These are phyloP conservation scores for Leucoraja ocellata DNA, from an alignment of 2,797 vertebrate genomes.

Conservation along the genomic window DNA sequence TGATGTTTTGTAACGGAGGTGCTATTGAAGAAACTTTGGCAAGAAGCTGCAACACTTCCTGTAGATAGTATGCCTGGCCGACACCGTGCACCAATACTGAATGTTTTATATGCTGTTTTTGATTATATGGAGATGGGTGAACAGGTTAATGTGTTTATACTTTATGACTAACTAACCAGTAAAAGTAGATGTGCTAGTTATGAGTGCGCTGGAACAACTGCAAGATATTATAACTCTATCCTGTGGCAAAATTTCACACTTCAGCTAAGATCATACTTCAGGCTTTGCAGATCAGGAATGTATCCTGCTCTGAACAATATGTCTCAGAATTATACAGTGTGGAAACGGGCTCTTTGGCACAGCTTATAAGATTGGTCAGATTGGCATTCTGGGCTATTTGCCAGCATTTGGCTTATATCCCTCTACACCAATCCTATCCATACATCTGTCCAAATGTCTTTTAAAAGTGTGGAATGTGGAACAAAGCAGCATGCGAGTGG, in stretches of 20 bases:
- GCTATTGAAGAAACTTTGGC: neutral
- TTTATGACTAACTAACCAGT: neutral
- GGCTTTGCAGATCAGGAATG: neutral
- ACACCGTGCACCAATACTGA: neutral
- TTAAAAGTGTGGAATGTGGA: neutral
- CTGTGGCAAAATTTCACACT: neutral
- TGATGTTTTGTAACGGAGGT: neutral
- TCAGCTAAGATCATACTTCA: neutral
- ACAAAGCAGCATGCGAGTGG: neutral
- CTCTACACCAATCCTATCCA: too few relatives aligned
- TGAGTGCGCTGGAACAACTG: neutral
- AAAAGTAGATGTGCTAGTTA: neutral
- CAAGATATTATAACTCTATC: neutral
- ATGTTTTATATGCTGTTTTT: too few relatives aligned
- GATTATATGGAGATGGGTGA: too few relatives aligned
- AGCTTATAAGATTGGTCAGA: too few relatives aligned
- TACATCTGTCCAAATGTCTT: too few relatives aligned
- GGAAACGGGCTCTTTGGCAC: too few relatives aligned
- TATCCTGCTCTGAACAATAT: neutral
- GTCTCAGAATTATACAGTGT: too few relatives aligned
- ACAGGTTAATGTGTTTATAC: neutral
- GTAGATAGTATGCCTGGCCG: neutral
- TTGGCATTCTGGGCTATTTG: too few relatives aligned
- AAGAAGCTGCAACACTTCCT: neutral
- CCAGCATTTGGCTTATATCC: too few relatives aligned